Evolutionary conservation across 2,113 vertebrate species (phyloP).

Genomic region (Callorhinus ursinus): DNA sequence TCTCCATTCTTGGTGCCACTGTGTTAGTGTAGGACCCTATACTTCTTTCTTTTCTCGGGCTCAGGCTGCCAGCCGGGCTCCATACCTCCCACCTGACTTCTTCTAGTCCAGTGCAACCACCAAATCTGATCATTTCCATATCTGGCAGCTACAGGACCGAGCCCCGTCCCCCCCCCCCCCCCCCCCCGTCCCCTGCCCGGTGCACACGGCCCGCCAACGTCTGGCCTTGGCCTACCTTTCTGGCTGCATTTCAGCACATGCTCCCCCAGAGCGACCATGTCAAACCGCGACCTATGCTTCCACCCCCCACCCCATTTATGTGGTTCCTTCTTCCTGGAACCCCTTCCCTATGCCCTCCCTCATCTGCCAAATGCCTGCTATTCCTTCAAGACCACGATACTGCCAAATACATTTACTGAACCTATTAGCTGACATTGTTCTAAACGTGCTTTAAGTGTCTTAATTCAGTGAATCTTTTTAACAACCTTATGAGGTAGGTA

Average conservation of each 20-base stretch:
- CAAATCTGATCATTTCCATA: accelerated
- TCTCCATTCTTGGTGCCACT: background rate
- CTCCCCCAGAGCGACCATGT: accelerated
- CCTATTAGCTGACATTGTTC: background rate
- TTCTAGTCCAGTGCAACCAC: background rate
- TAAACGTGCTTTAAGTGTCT: background rate
- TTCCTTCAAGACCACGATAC: background rate
- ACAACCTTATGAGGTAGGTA: background rate
- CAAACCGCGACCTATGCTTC: background rate
- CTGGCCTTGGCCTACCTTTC: background rate
- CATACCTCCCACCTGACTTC: background rate
- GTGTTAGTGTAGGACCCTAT: background rate
- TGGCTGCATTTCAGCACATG: background rate
- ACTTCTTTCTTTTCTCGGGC: background rate
- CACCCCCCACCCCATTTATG: background rate
- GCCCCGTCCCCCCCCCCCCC: background rate
- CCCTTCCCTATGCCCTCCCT: background rate
- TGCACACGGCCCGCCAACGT: background rate
- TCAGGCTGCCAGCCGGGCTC: background rate
- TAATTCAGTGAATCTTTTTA: background rate
- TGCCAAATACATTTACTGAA: background rate
- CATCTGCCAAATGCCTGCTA: background rate
- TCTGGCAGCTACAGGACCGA: no score
- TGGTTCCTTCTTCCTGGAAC: background rate
- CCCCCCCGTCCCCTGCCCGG: background rate